Base-by-base conservation (phyloP, 2,888 invertebrate genomes). In the Timema cristinae region DNA sequence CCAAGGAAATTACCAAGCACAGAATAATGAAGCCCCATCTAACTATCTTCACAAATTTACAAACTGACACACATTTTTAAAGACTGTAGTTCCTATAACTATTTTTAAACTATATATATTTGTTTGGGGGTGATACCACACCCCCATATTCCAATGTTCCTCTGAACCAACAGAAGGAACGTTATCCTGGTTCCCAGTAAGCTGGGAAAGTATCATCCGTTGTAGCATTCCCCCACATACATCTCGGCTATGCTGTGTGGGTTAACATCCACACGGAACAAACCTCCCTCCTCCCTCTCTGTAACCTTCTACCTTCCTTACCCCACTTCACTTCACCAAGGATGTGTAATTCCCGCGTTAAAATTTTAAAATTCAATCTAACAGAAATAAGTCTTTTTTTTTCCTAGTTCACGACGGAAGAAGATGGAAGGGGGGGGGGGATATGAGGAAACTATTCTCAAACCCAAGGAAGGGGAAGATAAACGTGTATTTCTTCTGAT, bases 301-400 rank as follows among this genome's bases (percentile, higher is more conserved):
- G 54, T 10, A 52, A n/a, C 10, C 54, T n/a, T 52, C 54, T 52
- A 52, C 54, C 10, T 52, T n/a, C n/a, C 10, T n/a, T n/a, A 52
- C 59, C 9, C 5, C 15, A 15, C 52, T 32, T n/a, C 66, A 7
- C 10, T 52, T 10, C 51, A 50, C 66, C 63, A 6, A 66, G 50
- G 51, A 52, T 32, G 32, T 54, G 32, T 68, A 50, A 68, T 68
- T 68, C 32, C 32, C 71, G 16, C 48, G 51, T 51, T 72, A 50
- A 69, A 72, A 70, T 67, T 70, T 72, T 72, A 72, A 72, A 72
- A 72, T 72, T 70, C 72, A 72, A 72, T 72, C 72, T 59, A 66
- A 66, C 72, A 67, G 54, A 66, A 66, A 66, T 63, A 70, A 51
- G 63, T 63, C 63, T 8, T 59, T 32, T 7, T n/a, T 32, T 48